A percentile compares a stretch with the other conserved stretches of the same genome.
Conservation (phyloP, 2,888 invertebrate genomes). For the Andrena minutula region DNA sequence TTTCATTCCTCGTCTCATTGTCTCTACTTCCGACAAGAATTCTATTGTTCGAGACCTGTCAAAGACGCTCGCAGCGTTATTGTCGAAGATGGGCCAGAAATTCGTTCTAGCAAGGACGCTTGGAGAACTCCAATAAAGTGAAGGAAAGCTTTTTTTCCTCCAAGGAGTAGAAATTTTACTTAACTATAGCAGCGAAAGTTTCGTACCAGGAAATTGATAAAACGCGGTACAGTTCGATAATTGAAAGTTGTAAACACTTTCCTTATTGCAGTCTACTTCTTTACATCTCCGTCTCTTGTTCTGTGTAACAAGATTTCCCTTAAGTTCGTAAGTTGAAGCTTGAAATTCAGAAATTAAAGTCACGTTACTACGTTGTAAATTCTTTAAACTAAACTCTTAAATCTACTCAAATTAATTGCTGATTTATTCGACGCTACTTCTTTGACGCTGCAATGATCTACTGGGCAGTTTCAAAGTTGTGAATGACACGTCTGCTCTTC, state of each 20-base stretch:
- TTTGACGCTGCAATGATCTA: no score
- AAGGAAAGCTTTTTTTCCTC: conserved; percentile 21
- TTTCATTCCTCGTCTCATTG: conserved; percentile 54
- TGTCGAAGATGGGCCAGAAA: conserved; percentile 54
- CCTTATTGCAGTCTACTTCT: neutral
- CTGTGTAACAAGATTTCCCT: neutral
- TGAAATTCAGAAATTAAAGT: neutral
- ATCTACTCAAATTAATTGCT: no score
- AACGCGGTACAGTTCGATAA: conserved; percentile 15
- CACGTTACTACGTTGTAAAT: neutral
- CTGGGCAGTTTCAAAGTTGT: no score
- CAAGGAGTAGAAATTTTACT: conserved; percentile 21
- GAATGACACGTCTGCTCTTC: no score
- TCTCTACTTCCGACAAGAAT: conserved; percentile 51
- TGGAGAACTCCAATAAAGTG: conserved; percentile 34
- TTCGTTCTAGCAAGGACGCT: conserved; percentile 50
- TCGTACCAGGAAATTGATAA: conserved; percentile 13
- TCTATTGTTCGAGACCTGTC: conserved; percentile 64
- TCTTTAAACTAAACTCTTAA: neutral
- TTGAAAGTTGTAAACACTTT: conserved; percentile 11
- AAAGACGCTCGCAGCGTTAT: conserved; percentile 60
- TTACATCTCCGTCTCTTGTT: neutral
- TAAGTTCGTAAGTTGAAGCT: neutral
- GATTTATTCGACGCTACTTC: no score
- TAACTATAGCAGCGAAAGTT: neutral